Base-by-base conservation (phyloP, 2,888 invertebrate genomes). In the Galerucella pusilla region DNA sequence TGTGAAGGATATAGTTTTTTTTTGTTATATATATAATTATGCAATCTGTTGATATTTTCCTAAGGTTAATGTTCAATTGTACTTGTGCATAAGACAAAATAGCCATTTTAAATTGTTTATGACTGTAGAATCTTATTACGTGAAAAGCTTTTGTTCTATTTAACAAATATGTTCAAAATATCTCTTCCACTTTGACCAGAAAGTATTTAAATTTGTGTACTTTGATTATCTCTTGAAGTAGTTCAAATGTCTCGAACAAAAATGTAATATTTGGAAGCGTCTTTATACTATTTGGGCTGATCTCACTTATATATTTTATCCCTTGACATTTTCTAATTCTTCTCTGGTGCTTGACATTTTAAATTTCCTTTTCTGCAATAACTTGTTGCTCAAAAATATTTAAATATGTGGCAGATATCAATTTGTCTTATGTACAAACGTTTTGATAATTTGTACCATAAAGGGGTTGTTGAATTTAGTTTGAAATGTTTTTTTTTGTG, bases 61-160 rank as follows among this genome's bases (percentile, higher is more conserved):
- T 67, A 69, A 63, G 64, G 54, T 70, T 69, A 69, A 68, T 71
- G 68, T 77, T 74, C 73, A 74, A 66, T 71, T 82, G 80, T 82
- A 77, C 79, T 80, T 81, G 82, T 82, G 80, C 80, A 83, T 82
- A 82, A 79, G 77, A 80, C 82, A 82, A 81, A 82, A 57, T 57
- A 2, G 35, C 9, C 7, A 49, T 49, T 49, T 49, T 49, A 49
- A 46, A 11, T 46, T 46, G 2, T 46, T 46, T 11, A 12, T 5
- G 11, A 11, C 12, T 46, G 11, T 46, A 46, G 46, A 12, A 46
- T 46, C 46, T 5, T 35, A 35, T 35, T 35, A 35, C 35, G 5
- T 5, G 35, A 4, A 35, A 35, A 5, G 35, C 5, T 5, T 35
- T 35, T 35, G 35, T 5, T 5, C 35, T 5, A 35, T 35, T 5